Evolutionary conservation across 2,888 invertebrate species (phyloP).

Genomic region (Netelia inedita): DNA sequence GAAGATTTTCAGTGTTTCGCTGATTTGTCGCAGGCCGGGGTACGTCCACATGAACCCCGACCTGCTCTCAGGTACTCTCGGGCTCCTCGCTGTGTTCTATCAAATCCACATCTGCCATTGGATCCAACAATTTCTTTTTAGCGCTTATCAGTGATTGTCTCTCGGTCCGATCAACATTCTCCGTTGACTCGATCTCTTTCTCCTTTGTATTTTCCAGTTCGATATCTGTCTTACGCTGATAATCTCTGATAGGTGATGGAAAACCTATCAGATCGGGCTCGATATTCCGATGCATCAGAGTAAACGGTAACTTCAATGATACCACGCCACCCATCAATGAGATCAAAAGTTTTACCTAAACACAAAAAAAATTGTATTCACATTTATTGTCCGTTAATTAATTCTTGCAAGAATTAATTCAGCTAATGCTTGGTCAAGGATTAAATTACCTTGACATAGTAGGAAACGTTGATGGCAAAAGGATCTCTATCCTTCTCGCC

Average conservation of each 20-base stretch:
- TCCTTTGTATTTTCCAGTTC: constrained; percentile 66
- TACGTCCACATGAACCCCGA: constrained; percentile 77
- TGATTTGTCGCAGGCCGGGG: constrained; percentile 71
- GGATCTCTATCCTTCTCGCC: constrained; percentile 92
- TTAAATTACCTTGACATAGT: constrained; percentile 91
- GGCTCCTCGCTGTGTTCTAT: constrained; percentile 80
- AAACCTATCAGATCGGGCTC: constrained; percentile 88
- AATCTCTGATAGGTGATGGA: constrained; percentile 79
- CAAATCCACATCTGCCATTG: constrained; percentile 77
- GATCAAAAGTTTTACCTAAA: constrained; percentile 90
- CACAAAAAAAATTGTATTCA: constrained; percentile 6
- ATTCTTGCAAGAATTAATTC: background rate
- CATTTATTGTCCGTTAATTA: background rate
- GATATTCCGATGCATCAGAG: constrained; percentile 90
- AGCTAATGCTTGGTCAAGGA: background rate
- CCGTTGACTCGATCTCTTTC: constrained; percentile 53
- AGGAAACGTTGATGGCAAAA: constrained; percentile 97
- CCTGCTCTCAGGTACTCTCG: constrained; percentile 81
- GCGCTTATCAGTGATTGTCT: constrained; percentile 33
- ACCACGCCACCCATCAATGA: constrained; percentile 94
- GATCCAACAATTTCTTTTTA: constrained; percentile 64
- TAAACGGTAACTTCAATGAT: constrained; percentile 92
- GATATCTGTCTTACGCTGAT: constrained; percentile 47
- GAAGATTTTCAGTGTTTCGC: constrained; percentile 70
- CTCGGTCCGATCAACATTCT: constrained; percentile 50